A percentile compares a stretch with the other conserved stretches of the same genome.
These are phyloP conservation scores for Planiliza haematocheilus DNA, from an alignment of 2,113 vertebrate species.

Conservation along the genomic window DNA sequence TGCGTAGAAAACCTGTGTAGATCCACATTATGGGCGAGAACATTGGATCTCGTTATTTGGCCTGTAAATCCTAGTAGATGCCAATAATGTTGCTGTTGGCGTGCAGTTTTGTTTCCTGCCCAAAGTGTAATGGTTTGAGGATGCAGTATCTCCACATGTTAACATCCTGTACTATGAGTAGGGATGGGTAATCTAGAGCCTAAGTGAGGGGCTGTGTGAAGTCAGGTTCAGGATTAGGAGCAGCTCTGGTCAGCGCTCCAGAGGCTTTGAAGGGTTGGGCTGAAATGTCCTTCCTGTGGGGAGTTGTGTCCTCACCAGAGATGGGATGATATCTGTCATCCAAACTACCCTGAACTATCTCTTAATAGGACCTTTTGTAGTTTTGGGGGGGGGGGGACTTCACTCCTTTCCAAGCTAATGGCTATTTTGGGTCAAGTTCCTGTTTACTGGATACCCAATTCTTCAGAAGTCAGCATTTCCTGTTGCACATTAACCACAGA, in stretches of 20 bases:
- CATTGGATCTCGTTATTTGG: neutral
- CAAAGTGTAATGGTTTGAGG: neutral
- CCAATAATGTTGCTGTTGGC: neutral
- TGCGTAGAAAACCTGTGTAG: neutral
- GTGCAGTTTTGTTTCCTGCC: neutral
- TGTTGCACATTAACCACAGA: conserved; percentile 44
- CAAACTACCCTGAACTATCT: conserved; percentile 42
- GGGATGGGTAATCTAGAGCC: neutral
- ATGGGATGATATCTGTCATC: conserved; percentile 62
- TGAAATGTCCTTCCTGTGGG: conserved; percentile 66
- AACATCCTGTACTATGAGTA: neutral
- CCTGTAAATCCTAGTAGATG: neutral
- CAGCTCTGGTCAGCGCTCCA: conserved; percentile 37
- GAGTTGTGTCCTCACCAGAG: conserved; percentile 38
- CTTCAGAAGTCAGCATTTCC: conserved; percentile 73
- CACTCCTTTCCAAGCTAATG: conserved; percentile 34
- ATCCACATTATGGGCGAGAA: neutral
- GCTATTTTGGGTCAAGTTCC: conserved; percentile 70
- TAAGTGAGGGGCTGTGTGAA: neutral
- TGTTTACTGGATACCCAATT: conserved; percentile 67
- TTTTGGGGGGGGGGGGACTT: conserved; percentile 40
- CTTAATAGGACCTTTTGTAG: conserved; percentile 42
- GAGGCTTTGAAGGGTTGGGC: conserved; percentile 41
- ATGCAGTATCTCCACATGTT: neutral
- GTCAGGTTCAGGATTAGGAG: neutral